These are phyloP conservation scores for Pissodes strobi DNA, from an alignment of 1,140 invertebrate species.

Conservation along the genomic window DNA sequence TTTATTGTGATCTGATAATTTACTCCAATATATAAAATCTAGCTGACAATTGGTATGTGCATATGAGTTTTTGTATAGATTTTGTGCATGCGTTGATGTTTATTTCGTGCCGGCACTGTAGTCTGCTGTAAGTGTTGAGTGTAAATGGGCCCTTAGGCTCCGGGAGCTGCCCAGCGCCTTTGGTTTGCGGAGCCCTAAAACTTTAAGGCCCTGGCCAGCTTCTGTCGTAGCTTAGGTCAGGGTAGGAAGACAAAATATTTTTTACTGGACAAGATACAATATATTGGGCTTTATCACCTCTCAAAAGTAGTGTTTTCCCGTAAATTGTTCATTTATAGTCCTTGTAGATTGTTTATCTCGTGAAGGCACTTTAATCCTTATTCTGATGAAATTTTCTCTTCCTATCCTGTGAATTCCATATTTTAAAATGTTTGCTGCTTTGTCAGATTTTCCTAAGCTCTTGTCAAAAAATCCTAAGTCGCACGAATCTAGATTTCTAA, in stretches of 20 bases:
- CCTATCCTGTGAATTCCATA: slow-evolving; percentile 10
- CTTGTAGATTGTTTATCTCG: no score
- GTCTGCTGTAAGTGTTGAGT: slow-evolving; percentile 28
- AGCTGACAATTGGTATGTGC: no score
- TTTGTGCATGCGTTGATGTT: slow-evolving; percentile 14
- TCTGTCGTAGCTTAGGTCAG: slow-evolving; percentile 35
- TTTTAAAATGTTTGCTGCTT: slow-evolving; percentile 1
- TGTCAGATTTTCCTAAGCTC: neutral
- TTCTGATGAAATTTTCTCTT: slow-evolving; percentile 10
- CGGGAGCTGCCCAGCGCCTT: slow-evolving; percentile 55
- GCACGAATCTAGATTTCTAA: no score
- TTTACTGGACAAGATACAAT: neutral
- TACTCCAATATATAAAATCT: no score
- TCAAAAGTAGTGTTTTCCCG: neutral
- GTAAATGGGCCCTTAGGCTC: slow-evolving; percentile 50
- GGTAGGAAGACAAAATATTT: slow-evolving; percentile 23
- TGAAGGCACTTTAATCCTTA: no score
- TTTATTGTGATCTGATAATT: no score
- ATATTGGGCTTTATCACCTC: neutral
- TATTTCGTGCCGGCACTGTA: slow-evolving; percentile 24
- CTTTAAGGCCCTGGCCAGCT: slow-evolving; percentile 54
- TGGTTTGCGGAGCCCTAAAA: slow-evolving; percentile 53
- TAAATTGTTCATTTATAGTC: no score
- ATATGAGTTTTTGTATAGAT: no score
- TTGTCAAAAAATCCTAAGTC: no score